Evolutionary conservation across 2,113 vertebrate species (phyloP).

Genomic region (Crocuta crocuta): DNA sequence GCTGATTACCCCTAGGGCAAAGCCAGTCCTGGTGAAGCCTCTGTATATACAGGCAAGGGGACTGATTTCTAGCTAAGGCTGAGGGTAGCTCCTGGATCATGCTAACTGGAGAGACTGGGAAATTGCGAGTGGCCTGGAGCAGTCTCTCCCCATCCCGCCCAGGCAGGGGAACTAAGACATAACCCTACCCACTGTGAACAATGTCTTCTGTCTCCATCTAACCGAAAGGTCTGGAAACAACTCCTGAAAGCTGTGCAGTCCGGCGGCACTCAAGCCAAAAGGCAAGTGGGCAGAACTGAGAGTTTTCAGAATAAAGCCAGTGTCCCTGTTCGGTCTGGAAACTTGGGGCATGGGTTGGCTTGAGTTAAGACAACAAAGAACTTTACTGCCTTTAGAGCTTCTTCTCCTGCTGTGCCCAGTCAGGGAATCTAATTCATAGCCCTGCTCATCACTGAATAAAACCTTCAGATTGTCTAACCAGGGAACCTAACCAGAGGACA

Average conservation of each 20-base stretch:
- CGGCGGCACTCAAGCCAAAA: neutral
- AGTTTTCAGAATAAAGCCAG: neutral
- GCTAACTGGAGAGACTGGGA: neutral
- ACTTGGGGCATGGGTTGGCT: neutral
- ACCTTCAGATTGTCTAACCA: neutral
- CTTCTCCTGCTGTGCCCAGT: neutral
- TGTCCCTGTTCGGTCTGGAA: neutral
- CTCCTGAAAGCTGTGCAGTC: neutral
- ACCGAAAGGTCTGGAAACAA: neutral
- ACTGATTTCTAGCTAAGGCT: neutral
- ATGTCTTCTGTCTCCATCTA: neutral
- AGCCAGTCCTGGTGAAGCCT: neutral
- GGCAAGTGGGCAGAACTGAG: neutral
- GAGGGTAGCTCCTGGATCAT: neutral
- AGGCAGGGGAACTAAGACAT: neutral
- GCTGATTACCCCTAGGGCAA: neutral
- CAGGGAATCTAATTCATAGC: neutral
- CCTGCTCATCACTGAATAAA: neutral
- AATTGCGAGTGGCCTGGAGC: neutral
- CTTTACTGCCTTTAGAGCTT: neutral
- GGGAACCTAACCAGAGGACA: neutral
- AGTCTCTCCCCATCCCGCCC: neutral
- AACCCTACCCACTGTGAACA: neutral
- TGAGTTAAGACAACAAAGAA: neutral
- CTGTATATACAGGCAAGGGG: neutral